Evolutionary conservation across 2,113 vertebrate genomes (phyloP), one percentile per base, ranked within the genome.

Genomic region (Alethe diademata): DNA sequence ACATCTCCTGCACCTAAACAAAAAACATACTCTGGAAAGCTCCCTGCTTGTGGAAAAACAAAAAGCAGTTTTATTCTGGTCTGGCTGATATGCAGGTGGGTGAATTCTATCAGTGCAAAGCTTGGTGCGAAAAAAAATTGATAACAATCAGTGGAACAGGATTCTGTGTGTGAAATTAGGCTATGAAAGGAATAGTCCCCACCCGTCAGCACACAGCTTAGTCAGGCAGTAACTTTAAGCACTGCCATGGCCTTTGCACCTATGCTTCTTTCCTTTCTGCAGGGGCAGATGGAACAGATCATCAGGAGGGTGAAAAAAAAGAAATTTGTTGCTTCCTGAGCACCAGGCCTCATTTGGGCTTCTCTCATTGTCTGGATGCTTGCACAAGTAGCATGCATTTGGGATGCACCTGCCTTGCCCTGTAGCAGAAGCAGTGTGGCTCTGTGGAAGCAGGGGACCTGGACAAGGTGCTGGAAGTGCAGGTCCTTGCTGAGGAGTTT

Each of bases 311-410:
- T 62, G 35, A 25, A 58, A 20, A 48, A 64, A 31, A 57, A 14
- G 51, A 35, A 9, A 6, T 4, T 15, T 40, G 16, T 4, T 86
- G 5, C n/a, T 83, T 70, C 57, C 16, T 70, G 58, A 73, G 28
- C 0, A 4, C 29, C 18, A 53, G 28, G 42, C 6, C 15, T 67
- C 19, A 2, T 33, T 50, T 31, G 11, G 11, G 23, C 1, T 12
- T 1, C 6, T 74, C 12, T 72, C 1, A 0, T 43, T 57, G 12
- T 28, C 9, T 3, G 10, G 12, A 33, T 1, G 5, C 35, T 74
- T 66, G 23, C 0, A 8, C 6, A 8, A 65, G 35, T 19, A 70
- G 36, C 42, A 82, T 51, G 22, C 4, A 6, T 8, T 17, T 65
- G 22, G n/a, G 13, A 11, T 23, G 14, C 4, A 4, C 2, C 8